These are phyloP conservation scores for Mycalesis mineus DNA, from an alignment of 2,888 invertebrate species.

Conservation along the genomic window DNA sequence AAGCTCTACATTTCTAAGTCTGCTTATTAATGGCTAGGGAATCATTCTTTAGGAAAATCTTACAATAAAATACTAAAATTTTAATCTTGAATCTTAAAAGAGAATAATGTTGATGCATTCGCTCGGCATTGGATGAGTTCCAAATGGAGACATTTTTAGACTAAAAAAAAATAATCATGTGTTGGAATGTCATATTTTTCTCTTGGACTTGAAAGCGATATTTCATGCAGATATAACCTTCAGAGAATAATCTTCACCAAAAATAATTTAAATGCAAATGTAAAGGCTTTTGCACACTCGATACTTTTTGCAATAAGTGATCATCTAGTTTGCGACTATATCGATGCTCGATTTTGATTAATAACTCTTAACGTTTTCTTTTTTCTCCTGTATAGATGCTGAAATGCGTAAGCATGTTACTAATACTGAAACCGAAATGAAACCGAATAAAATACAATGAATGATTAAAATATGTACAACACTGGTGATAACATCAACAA, in stretches of 20 bases:
- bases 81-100: conserved; percentile 1
- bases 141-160: conserved; percentile 1
- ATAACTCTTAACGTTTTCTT: no score
- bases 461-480: no score
- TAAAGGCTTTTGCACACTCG: no score
- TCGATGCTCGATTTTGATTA: no score
- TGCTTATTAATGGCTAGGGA: conserved; percentile 18
- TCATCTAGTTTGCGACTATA: no score
- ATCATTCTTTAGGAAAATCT: conserved; percentile 8
- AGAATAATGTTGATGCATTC: conserved; percentile 2
- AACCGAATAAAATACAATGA: no score
- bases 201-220: not conserved
- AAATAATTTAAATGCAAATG: not conserved
- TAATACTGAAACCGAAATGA: no score
- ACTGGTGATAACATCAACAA: no score
- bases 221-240: not conserved
- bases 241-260: not conserved
- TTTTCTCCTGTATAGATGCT: no score
- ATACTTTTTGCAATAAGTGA: no score
- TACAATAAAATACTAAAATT: not conserved
- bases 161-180: not conserved
- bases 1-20: conserved; percentile 17
- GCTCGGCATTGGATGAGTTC: not conserved
- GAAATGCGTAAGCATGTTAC: no score
- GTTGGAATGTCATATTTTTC: not conserved